Evolutionary conservation across 2,888 invertebrate genomes (phyloP), one percentile per base, ranked within the genome.

Genomic region (Dryomyza anilis): DNA sequence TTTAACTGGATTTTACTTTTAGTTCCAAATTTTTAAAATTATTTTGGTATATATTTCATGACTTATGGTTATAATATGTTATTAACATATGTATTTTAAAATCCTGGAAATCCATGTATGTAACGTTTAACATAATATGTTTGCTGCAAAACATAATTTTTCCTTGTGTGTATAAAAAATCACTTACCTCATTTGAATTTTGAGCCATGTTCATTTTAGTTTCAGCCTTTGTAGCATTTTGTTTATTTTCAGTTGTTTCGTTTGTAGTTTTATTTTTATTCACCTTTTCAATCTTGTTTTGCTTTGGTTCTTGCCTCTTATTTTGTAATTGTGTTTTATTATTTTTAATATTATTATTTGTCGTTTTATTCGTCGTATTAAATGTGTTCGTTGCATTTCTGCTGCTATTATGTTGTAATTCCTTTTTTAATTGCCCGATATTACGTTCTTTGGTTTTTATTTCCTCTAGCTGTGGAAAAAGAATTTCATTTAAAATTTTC

Each of bases 401-500:
- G 76, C 76, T 75, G 62, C 74, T 78, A 66, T 67, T 69, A 71
- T 73, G 74, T 75, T 79, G 77, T 74, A 80, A 75, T 72, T 82
- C 83, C 73, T 81, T 83, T 70, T 76, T 83, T 60, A 83, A 74
- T 82, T 87, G 88, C 82, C 86, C 85, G 78, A 88, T 87, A 80
- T 86, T 85, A 80, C 88, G 86, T 84, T 89, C 88, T 83, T 89
- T 89, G 85, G 88, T 86, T 86, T 88, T 88, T 76, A 88, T 86
- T 87, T 88, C 89, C 87, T 89, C 89, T 87, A 89, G 87, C 89
- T 89, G 84, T 27, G 81, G 77, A 61, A 63, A 52, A n/a, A 39
- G 3, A n/a, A n/a, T n/a, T n/a, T n/a, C n/a, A n/a, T n/a, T n/a
- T 45, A 16, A 16, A 3, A 45, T 16, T 7, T 45, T n/a, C n/a